Base-by-base conservation (phyloP, 2,797 vertebrate species). In the Parauchenoglanis ngamensis region DNA sequence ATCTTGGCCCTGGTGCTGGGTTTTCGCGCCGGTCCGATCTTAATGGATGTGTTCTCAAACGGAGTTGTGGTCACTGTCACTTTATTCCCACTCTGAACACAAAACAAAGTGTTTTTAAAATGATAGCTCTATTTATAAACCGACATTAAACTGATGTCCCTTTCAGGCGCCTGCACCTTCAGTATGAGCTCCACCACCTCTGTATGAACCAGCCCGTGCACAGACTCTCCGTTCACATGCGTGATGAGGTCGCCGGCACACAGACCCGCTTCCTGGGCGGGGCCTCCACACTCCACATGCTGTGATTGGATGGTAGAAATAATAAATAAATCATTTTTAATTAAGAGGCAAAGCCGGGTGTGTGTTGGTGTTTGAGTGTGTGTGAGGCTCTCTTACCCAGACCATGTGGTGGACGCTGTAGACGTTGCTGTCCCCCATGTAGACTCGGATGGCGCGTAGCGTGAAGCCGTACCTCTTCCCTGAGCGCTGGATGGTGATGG, bases 21-120 rank as follows among this genome's bases (percentile, higher is more conserved):
- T 84, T 97, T 97, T 73, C 98, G 95, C 0, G 98, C 98, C 0
- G 97, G 98, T 1, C 97, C 97, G 0, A 98, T 94, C 91, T 97
- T 97, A 91, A 98, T 98, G 0, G 97, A 98, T 0, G 98, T 99
- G 94, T 98, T 99, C 94, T 98, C 98, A 75, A 98, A 97, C 0
- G 98, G 98, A 0, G 97, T 98, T 0, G 97, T 99, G 1, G 97
- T 97, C 82, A 99, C 97, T 0, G 96, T 96, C 88, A 99, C 98
- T 90, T 97, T 98, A 83, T 94, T 97, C 77, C 97, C 97, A 35
- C 98, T 98, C 97, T 98, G 91, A 61, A 84, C 15, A 88, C 81
- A 28, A 54, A 79, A 28, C 83, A 87, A 72, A 67, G 67, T 17
- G 35, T 31, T 49, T 28, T 5, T 44, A n/a, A n/a, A 63, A n/a